Percentiles rank a stretch among this genome's conserved stretches.
phyloP scores from a whole-genome alignment of 2,888 invertebrate species.

The Meandrusa payeni region DNA sequence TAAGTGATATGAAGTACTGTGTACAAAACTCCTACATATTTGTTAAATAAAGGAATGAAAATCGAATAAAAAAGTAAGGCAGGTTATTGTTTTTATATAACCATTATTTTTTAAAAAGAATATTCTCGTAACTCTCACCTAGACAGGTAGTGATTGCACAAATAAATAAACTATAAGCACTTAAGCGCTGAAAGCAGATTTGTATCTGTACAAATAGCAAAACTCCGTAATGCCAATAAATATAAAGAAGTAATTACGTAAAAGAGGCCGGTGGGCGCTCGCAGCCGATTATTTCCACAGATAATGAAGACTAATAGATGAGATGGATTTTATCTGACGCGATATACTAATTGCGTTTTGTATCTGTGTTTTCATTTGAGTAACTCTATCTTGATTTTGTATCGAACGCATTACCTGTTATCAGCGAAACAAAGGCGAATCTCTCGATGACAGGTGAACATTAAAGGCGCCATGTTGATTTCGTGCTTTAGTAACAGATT shows the following conservation, averaged over 20 bases:
- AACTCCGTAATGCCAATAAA: slow-evolving; percentile 38
- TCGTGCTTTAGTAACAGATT: slow-evolving; percentile 4
- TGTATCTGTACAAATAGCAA: slow-evolving; percentile 27
- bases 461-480: slow-evolving; percentile 16
- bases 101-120: too few relatives aligned
- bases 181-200: slow-evolving; percentile 27
- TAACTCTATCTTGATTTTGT: slow-evolving; percentile 29
- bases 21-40: too few relatives aligned
- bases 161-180: slow-evolving; percentile 5
- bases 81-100: too few relatives aligned
- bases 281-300: slow-evolving; percentile 43
- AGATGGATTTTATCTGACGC: slow-evolving; percentile 55
- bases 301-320: slow-evolving; percentile 51
- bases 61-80: too few relatives aligned
- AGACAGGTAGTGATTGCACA: background rate
- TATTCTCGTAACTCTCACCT: too few relatives aligned
- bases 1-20: too few relatives aligned
- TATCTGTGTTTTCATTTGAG: slow-evolving; percentile 46
- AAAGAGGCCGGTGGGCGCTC: slow-evolving; percentile 32
- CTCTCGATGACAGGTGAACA: slow-evolving; percentile 12
- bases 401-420: slow-evolving; percentile 26
- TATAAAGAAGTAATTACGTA: slow-evolving; percentile 47
- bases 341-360: slow-evolving; percentile 62
- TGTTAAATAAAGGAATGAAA: slow-evolving; percentile 17
- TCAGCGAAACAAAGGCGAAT: slow-evolving; percentile 10